Evolutionary conservation across 1,140 invertebrate genomes (phyloP), one percentile per base, ranked within the genome.

Genomic region (Dufourea novaeangliae): DNA sequence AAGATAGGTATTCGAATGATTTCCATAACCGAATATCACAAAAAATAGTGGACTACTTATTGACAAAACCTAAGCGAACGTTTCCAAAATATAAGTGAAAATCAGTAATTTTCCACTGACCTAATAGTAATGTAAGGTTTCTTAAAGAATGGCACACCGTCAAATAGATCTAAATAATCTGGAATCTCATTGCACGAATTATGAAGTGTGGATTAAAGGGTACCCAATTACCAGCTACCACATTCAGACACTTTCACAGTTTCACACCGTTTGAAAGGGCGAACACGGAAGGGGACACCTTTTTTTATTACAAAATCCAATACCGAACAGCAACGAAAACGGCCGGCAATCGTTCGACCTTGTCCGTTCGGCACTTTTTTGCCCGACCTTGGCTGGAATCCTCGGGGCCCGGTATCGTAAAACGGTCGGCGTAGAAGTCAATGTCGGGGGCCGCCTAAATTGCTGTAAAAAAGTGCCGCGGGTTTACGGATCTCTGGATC

Each of bases 381-480:
- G n/a, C n/a, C n/a, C 68, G 20, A 22, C 72, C 27, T 72, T 22
- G 41, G 12, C 0, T 54, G 62, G 80, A 69, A 46, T 56, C n/a
- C 50, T 39, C 46, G 54, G 22, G n/a, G n/a, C n/a, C 22, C 17
- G 61, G n/a, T 22, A 44, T 68, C 86, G 80, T 90, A 89, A 91
- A 89, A 89, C 79, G 79, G 70, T 85, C 81, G 71, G 76, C 79
- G 82, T 86, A 80, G 86, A 86, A 88, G 82, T 89, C 84, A 88
- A 86, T 73, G 80, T 70, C 79, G 87, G 52, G 64, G 52, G 64
- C 84, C 86, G 83, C 86, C 87, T 71, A 86, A 81, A 90, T 86
- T 71, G 81, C 83, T 85, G 87, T 88, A 88, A 88, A 91, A 90
- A 86, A 83, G 63, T 79, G 54, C 52, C 59, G 66, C 56, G 61